These are phyloP conservation scores for Cheirogaleus major DNA, from an alignment of 2,797 vertebrate genomes.

Conservation along the genomic window DNA sequence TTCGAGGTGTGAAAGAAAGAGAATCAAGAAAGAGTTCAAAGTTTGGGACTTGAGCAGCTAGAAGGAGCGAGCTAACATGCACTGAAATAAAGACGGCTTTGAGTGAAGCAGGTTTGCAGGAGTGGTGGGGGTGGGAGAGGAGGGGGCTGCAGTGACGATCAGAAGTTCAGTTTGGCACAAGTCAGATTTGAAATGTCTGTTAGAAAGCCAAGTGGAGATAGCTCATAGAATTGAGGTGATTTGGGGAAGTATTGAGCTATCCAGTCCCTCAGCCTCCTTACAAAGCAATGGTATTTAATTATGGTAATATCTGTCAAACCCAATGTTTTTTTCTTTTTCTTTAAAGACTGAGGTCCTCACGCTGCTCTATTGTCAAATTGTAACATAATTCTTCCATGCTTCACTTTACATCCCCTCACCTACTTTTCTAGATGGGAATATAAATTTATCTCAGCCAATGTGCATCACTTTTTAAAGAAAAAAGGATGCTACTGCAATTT, in stretches of 20 bases:
- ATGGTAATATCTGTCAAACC: background rate
- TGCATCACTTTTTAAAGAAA: background rate
- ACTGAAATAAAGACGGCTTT: background rate
- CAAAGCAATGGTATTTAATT: background rate
- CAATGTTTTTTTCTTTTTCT: background rate
- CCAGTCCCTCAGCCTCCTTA: background rate
- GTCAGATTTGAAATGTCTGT: background rate
- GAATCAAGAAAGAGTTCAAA: background rate
- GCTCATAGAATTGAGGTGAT: background rate
- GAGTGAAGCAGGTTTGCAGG: background rate
- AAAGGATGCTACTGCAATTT: background rate
- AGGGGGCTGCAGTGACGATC: no score
- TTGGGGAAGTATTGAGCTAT: background rate
- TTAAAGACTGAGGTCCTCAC: background rate
- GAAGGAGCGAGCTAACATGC: background rate
- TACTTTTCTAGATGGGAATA: background rate
- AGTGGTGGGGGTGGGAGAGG: background rate
- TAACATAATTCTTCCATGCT: background rate
- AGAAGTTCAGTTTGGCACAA: background rate
- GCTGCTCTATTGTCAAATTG: background rate
- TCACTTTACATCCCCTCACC: background rate
- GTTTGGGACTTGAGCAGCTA: background rate
- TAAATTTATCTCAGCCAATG: conserved; percentile 20
- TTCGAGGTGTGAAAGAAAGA: background rate
- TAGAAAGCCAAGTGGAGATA: background rate